Evolutionary conservation across 2,888 invertebrate species (phyloP), one percentile per base, ranked within the genome.

Genomic region (Drosophila paucipuncta): DNA sequence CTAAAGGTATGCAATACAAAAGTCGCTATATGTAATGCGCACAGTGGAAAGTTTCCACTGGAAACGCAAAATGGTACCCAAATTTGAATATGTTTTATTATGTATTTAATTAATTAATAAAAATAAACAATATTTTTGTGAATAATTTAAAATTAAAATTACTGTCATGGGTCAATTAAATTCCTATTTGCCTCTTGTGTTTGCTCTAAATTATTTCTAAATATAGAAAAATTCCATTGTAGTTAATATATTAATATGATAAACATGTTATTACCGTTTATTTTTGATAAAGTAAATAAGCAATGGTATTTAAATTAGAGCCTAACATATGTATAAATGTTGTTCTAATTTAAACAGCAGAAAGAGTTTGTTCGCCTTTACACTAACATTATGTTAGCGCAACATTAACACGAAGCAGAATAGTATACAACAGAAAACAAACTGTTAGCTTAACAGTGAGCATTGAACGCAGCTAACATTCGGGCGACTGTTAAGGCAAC

Each of bases 381-480:
- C 35, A 4, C 13, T 13, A 35, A 4, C 35, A 9, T 47, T 9
- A 4, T 47, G 25, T 25, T 47, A 47, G 2, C 25, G 9, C 9
- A 47, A 16, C 1, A 22, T 47, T 47, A 25, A 54, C 16, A 18
- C 0, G 2, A 5, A 35, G 4, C 30, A 16, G 0, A 33, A 9
- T 28, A 18, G 25, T 11, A 28, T 6, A n/a, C 18, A 11, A 10
- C 28, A 60, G 4, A 22, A 0, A 13, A 18, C 1, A 9, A 35
- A 16, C 43, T 70, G 66, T 78, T 57, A 67, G 18, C 13, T 31
- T 68, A 68, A 76, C 76, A 76, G 76, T 30, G 50, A 18, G 1
- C 22, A 41, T 22, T 57, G 11, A 74, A 59, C 61, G 62, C 58
- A 73, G 43, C 62, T 18, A 31, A 7, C 13, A 11, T n/a, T 6